These are phyloP conservation scores for Hyalella azteca DNA, from an alignment of 2,888 invertebrate species.

Conservation along the genomic window DNA sequence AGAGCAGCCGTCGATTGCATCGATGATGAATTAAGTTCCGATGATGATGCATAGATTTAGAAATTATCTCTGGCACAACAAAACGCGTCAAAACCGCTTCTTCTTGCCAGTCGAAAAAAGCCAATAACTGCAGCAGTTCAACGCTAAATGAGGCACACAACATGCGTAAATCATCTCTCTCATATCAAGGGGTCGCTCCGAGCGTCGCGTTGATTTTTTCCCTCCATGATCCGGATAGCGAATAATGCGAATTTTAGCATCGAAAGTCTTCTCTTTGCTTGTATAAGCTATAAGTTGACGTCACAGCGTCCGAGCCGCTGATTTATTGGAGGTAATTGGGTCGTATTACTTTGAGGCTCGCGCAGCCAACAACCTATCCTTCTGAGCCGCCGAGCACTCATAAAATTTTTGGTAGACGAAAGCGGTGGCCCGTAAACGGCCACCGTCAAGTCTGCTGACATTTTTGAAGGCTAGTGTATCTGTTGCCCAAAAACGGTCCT, in stretches of 20 bases:
- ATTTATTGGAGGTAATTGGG: conserved; percentile 14
- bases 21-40: not conserved
- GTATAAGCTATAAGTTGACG: not conserved
- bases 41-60: conserved; percentile 20
- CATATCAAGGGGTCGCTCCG: not conserved
- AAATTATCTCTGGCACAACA: not conserved
- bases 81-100: not conserved
- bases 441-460: no score
- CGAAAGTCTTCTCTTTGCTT: not conserved
- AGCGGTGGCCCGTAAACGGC: no score
- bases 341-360: conserved; percentile 23
- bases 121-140: not conserved
- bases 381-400: not conserved
- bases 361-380: not conserved
- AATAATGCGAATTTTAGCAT: not conserved
- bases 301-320: not conserved
- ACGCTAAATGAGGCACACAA: not conserved
- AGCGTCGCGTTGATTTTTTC: not conserved
- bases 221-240: not conserved
- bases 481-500: no score
- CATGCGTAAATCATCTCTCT: conserved; percentile 10
- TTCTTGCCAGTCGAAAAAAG: not conserved
- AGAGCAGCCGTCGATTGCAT: conserved; percentile 3
- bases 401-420: no score
- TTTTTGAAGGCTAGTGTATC: no score